phyloP scores from a whole-genome alignment of 2,888 invertebrate genomes.

The Tetranychus truncatus region DNA sequence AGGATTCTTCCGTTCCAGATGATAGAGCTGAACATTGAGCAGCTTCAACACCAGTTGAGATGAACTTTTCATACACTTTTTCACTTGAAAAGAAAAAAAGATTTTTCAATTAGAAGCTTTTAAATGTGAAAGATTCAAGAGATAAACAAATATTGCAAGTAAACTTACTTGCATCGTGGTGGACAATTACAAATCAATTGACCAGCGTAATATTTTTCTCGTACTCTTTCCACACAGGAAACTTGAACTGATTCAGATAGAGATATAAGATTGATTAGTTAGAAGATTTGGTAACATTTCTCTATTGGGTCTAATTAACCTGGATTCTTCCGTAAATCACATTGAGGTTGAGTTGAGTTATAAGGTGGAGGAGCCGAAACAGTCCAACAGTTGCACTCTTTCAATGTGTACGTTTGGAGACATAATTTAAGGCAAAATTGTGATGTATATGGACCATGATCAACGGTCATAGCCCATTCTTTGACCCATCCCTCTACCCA shows the following conservation, averaged over 20 bases:
- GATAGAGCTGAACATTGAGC: conserved; percentile 21
- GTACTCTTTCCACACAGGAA: conserved; percentile 16
- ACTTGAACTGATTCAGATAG: conserved; percentile 8
- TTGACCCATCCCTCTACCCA: conserved; percentile 15
- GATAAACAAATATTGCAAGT: not conserved
- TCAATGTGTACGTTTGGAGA: conserved; percentile 18
- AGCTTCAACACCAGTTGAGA: conserved; percentile 22
- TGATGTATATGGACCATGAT: conserved; percentile 20
- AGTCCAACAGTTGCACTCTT: conserved; percentile 20
- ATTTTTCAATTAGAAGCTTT: no score
- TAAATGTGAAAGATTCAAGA: not conserved
- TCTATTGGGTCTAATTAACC: not conserved
- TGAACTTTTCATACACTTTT: conserved; percentile 21
- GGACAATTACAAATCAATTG: conserved; percentile 21
- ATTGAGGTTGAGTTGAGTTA: conserved; percentile 8
- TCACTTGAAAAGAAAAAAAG: conserved; percentile 13
- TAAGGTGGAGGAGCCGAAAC: conserved; percentile 19
- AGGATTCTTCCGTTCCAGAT: conserved; percentile 3
- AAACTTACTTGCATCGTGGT: conserved; percentile 20
- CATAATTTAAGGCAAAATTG: conserved; percentile 22
- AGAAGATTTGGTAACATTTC: not conserved
- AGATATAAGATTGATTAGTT: not conserved
- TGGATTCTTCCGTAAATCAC: conserved; percentile 17
- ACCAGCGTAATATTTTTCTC: conserved; percentile 18
- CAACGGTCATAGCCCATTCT: conserved; percentile 18